Base-by-base conservation (phyloP, 2,113 vertebrate species). In the Archocentrus centrarchus region DNA sequence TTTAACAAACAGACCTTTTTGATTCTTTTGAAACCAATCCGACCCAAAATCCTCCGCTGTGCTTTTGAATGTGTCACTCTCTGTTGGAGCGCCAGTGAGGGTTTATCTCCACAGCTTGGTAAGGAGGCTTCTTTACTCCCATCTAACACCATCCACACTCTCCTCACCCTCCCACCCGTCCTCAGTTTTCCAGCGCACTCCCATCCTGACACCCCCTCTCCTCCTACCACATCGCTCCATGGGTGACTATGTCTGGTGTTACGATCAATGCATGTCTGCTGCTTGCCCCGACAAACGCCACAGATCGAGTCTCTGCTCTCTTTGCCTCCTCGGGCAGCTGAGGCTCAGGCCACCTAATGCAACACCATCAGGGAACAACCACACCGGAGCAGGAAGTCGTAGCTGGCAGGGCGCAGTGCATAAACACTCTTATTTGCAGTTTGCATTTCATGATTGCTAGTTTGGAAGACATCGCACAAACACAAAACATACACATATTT, bases 61-160 rank as follows among this genome's bases (percentile, higher is more conserved):
- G 90, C 92, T 81, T 85, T 87, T 18, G 77, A 89, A 91, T 79
- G 89, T 87, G 86, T 88, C 89, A 81, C 91, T 93, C 89, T 93
- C 80, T 89, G 92, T 89, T 89, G 94, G 93, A 95, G 93, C 92
- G 83, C 94, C 95, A 95, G 91, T 91, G 93, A 95, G 93, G 93
- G 92, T 94, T 91, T 91, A 94, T 94, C 93, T 95, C 94, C 88
- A 91, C 93, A 84, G 70, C 93, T 95, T 95, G 95, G 95, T 96
- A 96, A 96, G 96, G 96, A 96, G 96, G 94, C 96, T 96, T 96
- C 96, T 96, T 96, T 96, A 95, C 94, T 95, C 92, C 94, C 94
- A 96, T 96, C 92, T 94, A 96, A 95, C 90, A 92, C 94, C 95
- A 96, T 96, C 92, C 94, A 95, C 94, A 88, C 92, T 91, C 87